Base-by-base conservation (phyloP, 1,140 invertebrate species). In the Formica exsecta region DNA sequence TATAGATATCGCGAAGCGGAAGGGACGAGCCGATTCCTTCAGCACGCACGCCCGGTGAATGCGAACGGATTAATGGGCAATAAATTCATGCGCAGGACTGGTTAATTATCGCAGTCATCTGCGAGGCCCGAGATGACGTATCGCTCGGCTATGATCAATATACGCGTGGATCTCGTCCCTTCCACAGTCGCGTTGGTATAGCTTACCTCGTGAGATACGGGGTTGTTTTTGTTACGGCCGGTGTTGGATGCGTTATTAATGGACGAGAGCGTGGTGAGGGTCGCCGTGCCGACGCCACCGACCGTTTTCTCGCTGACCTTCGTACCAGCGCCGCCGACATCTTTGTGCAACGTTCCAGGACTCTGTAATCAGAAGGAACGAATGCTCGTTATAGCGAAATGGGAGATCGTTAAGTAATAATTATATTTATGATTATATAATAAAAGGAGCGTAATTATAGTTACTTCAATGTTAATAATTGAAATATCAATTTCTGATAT, bases 291-390 rank as follows among this genome's bases (percentile, higher is more conserved):
- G 81, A 94, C 93, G 87, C 94, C 93, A 86, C 93, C 93, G 90
- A 95, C 91, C 79, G 94, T 93, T 91, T 95, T 95, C 75, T 92
- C 93, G 92, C 93, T 94, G 89, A 95, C 93, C 93, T 95, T 95
- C 85, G 94, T 95, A 88, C 94, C 94, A 87, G 93, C 93, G 89
- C 93, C 93, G 84, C 94, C 92, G 87, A 94, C 94, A 95, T 95
- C 94, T 92, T 95, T 95, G 93, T 95, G 94, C 89, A 95, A 90
- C 91, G 94, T 95, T 92, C 94, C 94, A 91, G 95, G 95, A 95
- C 94, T 95, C 95, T 95, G 93, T 81, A 93, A 95, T 89, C 65
- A 86, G 65, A 81, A 92, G 87, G 90, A 85, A 92, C 87, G 77
- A 64, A 57, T 19, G 11, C 22, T 25, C 32, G 65, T 88, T 86